Evolutionary conservation across 2,888 invertebrate genomes (phyloP), one percentile per base, ranked within the genome.

Genomic region (Leptura quadrifasciata): DNA sequence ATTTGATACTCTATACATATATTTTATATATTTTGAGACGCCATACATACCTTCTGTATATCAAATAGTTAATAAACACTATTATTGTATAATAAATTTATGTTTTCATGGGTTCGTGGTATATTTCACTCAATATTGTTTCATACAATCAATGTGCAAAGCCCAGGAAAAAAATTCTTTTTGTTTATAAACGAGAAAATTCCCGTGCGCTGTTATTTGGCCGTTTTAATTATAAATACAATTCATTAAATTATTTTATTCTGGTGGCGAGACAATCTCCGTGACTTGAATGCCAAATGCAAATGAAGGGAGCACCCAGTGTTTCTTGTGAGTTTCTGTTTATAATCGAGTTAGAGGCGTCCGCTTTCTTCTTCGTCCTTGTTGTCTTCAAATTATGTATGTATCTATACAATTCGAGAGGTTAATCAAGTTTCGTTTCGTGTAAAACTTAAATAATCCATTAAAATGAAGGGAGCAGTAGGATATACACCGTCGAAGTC

Each of bases 261-360:
- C 52, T 52, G n/a, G 27, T 78, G 77, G 75, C 74, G 80, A 81
- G 80, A 80, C 83, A 83, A 84, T 83, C 82, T 80, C 75, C 71
- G 79, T 76, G 80, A 77, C 80, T 79, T 71, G 76, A 82, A 83
- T 83, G 82, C 81, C 84, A 81, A 74, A 84, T 85, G 84, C 84
- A 85, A 85, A 85, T 84, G 81, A 82, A 81, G 76, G 78, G 77
- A 79, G 79, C 82, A 83, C 83, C 78, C 75, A 81, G 81, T 82
- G 80, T 84, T 82, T 81, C 83, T 85, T 79, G 80, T 81, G 81
- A 82, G 82, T 84, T 85, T 82, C 80, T 82, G 79, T 85, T 82
- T 79, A 84, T 83, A 85, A 85, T 84, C 82, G 75, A 85, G 82
- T 80, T 80, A 83, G 78, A 52, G 52, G 47, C 71, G 61, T 58